Evolutionary conservation across 2,888 invertebrate genomes (phyloP).

Genomic region (Antheraea yamamai): DNA sequence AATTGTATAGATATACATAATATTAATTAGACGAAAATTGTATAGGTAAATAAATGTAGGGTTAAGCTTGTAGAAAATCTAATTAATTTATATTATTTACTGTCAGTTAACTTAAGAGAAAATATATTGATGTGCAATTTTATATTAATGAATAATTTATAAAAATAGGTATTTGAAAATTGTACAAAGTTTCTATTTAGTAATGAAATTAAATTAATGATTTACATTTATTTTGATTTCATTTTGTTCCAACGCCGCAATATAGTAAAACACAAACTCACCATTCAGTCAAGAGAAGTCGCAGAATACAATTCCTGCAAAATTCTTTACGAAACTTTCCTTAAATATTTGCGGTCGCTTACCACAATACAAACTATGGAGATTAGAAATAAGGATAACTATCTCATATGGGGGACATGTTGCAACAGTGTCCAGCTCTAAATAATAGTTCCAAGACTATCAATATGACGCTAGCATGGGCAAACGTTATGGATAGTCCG

Average conservation of each 20-base stretch:
- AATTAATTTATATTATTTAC: not conserved
- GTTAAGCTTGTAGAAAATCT: not conserved
- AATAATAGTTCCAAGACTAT: too few relatives aligned
- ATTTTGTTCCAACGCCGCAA: not conserved
- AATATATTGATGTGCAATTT: conserved; percentile 1
- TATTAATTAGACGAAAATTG: not conserved
- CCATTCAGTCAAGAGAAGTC: too few relatives aligned
- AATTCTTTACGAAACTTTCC: too few relatives aligned
- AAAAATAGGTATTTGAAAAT: not conserved
- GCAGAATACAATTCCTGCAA: too few relatives aligned
- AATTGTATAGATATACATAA: not conserved
- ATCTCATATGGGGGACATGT: too few relatives aligned
- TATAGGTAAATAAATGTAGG: not conserved
- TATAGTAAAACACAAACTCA: too few relatives aligned
- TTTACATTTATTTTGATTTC: not conserved
- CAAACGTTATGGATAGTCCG: too few relatives aligned
- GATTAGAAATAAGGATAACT: too few relatives aligned
- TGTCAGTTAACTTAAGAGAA: not conserved
- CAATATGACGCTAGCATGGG: too few relatives aligned
- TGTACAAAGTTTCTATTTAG: not conserved
- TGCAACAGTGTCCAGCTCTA: too few relatives aligned
- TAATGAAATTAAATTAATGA: not conserved
- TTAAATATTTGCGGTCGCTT: too few relatives aligned
- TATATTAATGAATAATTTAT: not conserved
- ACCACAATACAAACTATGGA: too few relatives aligned